phyloP scores from a whole-genome alignment of 1,140 invertebrate genomes.

The Cydia pomonella region DNA sequence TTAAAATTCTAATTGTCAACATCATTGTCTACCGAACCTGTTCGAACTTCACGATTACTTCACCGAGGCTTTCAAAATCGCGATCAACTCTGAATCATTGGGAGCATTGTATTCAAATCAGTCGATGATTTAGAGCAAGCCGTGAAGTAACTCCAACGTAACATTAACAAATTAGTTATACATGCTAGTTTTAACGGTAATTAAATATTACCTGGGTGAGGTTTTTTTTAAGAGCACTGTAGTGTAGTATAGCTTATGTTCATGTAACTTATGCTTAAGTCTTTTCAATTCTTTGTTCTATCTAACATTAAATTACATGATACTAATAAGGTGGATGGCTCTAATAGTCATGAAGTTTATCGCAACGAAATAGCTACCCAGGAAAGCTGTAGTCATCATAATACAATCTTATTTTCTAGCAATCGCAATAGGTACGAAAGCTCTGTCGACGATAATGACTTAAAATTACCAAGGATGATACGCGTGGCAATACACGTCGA shows the following conservation, averaged over 20 bases:
- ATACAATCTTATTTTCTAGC: too few species aligned
- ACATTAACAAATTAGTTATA: constrained; percentile 22
- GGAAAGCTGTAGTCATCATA: too few species aligned
- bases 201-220: not conserved
- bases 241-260: not conserved
- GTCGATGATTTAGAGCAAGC: constrained; percentile 49
- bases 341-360: too few species aligned
- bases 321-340: too few species aligned
- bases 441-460: too few species aligned
- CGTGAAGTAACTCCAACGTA: constrained; percentile 35
- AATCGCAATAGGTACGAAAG: too few species aligned
- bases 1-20: constrained; percentile 24
- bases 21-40: constrained; percentile 32
- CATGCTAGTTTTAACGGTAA: not conserved
- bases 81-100: constrained; percentile 44
- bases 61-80: constrained; percentile 44
- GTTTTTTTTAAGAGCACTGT: not conserved
- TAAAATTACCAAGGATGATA: too few species aligned
- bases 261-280: too few species aligned
- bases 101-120: constrained; percentile 65
- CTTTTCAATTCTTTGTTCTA: too few species aligned
- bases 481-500: too few species aligned
- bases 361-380: too few species aligned
- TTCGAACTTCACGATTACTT: constrained; percentile 27
- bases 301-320: too few species aligned